These are phyloP conservation scores for Crambe crambe DNA, from an alignment of 37 sponge, comb jelly and placozoan genomes.

Conservation along the genomic window DNA sequence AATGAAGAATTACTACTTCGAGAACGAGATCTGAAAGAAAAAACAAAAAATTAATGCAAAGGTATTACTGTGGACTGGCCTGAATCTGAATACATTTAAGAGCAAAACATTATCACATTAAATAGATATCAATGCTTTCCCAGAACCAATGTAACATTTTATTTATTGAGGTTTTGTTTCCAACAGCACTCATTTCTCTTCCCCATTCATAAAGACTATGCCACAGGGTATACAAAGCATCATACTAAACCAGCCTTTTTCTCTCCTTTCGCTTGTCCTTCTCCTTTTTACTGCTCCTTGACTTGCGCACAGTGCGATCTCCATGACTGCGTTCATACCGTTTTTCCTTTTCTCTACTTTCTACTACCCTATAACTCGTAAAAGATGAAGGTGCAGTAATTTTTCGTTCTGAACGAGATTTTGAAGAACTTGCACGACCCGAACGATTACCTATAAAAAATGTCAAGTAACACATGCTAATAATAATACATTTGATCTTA, in stretches of 20 bases:
- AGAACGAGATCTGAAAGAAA: conserved; percentile 2
- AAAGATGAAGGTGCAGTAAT: not conserved
- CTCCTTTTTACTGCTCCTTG: not conserved
- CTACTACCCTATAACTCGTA: conserved; percentile 10
- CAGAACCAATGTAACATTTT: no score
- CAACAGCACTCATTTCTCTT: no score
- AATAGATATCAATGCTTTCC: no score
- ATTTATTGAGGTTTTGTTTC: no score
- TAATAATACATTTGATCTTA: not conserved
- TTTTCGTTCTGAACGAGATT: not conserved
- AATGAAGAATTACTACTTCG: conserved; percentile 35
- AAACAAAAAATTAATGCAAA: not conserved
- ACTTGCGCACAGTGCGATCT: not conserved
- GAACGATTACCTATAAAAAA: conserved; percentile 5
- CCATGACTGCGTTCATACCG: not conserved
- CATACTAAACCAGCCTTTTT: conserved; percentile 22
- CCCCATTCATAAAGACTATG: no score
- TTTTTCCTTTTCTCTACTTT: conserved; percentile 10
- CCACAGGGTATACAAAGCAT: not conserved
- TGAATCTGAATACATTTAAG: no score
- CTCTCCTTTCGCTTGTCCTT: conserved; percentile 16
- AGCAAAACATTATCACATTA: no score
- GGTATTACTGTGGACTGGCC: no score
- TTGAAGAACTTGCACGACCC: not conserved
- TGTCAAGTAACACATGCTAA: not conserved